Percentiles rank a stretch among this genome's conserved stretches.
These are phyloP conservation scores for Macquaria ambigua DNA, from an alignment of 2,113 vertebrate genomes.

Conservation along the genomic window DNA sequence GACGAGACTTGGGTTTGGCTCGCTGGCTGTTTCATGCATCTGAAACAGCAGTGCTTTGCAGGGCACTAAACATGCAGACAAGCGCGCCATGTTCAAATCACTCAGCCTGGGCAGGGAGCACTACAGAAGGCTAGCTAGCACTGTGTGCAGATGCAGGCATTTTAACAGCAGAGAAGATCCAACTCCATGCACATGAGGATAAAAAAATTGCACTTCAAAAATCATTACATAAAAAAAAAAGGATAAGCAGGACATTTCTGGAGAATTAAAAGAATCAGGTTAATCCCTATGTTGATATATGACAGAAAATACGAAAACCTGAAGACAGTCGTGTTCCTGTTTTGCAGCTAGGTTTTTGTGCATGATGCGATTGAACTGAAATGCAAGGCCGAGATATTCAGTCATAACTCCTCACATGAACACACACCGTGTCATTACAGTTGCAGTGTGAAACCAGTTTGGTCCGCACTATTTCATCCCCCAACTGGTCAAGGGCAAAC, in stretches of 20 bases:
- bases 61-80: slow-evolving; percentile 69
- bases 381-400: slow-evolving; percentile 38
- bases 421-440: slow-evolving; percentile 25
- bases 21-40: slow-evolving; percentile 46
- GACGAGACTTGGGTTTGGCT: slow-evolving; percentile 63
- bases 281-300: slow-evolving; percentile 36
- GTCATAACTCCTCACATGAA: slow-evolving; percentile 24
- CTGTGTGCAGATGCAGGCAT: slow-evolving; percentile 62
- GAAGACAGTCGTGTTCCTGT: slow-evolving; percentile 31
- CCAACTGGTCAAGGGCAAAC: background rate
- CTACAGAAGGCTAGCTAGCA: slow-evolving; percentile 64
- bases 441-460: slow-evolving; percentile 27
- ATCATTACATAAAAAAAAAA: slow-evolving; percentile 21
- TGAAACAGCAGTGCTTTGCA: slow-evolving; percentile 62
- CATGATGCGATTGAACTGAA: slow-evolving; percentile 44
- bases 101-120: slow-evolving; percentile 42
- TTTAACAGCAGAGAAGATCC: slow-evolving; percentile 67
- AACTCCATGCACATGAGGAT: slow-evolving; percentile 59
- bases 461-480: slow-evolving; percentile 17
- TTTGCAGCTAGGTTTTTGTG: slow-evolving; percentile 46
- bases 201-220: slow-evolving; percentile 77
- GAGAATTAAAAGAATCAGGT: slow-evolving; percentile 31
- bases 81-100: slow-evolving; percentile 46
- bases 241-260: slow-evolving; percentile 42
- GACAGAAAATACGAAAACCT: slow-evolving; percentile 33